Conservation (phyloP, 1,140 invertebrate species). For the Semibalanus balanoides region DNA sequence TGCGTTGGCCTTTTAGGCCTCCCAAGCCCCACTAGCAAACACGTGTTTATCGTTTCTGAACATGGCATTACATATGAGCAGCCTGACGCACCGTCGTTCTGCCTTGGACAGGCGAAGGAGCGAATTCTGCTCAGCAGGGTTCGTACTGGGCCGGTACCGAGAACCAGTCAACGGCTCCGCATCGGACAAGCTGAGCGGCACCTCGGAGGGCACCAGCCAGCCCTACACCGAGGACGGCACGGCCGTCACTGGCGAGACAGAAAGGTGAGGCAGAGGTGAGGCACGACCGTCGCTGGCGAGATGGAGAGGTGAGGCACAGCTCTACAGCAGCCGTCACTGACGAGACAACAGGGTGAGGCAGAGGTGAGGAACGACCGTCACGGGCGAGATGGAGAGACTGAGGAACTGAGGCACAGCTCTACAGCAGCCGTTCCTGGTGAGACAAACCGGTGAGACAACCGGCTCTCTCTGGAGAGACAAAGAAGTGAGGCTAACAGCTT, state of each 20-base stretch:
- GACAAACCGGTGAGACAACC: not conserved
- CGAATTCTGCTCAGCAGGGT: not conserved
- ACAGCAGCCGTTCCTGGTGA: not conserved
- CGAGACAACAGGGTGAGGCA: not conserved
- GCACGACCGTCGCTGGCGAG: not conserved
- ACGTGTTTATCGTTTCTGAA: too few relatives aligned
- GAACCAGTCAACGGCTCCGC: not conserved
- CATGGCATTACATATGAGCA: too few relatives aligned
- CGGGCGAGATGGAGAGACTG: not conserved
- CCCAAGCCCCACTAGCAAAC: too few relatives aligned
- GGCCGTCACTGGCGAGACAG: conserved; percentile 3
- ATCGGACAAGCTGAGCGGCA: conserved; percentile 6
- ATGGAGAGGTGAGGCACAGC: too few relatives aligned
- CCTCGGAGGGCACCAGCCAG: conserved; percentile 1
- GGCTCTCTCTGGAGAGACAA: not conserved
- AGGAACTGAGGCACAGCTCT: too few relatives aligned
- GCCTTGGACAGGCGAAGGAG: not conserved
- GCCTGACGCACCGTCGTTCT: too few relatives aligned
- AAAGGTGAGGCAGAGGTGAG: not conserved
- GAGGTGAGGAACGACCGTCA: not conserved
- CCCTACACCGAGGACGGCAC: not conserved
- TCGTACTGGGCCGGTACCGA: not conserved
- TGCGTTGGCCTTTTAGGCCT: too few relatives aligned
- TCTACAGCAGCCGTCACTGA: too few relatives aligned
- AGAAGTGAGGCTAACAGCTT: not conserved